These are phyloP conservation scores for Eueremaeus valkanovi DNA, from an alignment of 2,888 invertebrate species.

Conservation along the genomic window DNA sequence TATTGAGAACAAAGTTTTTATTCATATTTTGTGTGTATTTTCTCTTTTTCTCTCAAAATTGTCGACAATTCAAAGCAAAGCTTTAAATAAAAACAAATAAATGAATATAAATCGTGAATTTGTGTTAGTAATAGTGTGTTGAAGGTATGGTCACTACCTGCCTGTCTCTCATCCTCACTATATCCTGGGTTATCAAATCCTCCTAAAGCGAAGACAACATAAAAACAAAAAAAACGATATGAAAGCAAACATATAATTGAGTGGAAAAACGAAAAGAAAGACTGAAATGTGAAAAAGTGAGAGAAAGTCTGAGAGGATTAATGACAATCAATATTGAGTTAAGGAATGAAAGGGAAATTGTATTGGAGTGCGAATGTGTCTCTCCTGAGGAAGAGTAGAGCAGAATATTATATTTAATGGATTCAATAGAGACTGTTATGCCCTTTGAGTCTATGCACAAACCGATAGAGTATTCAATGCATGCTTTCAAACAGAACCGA, in stretches of 20 bases:
- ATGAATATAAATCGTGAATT: not conserved
- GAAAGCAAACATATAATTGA: conserved; percentile 13
- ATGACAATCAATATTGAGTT: not conserved
- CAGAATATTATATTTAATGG: not conserved
- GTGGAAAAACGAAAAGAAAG: conserved; percentile 27
- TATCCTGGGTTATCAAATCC: conserved; percentile 68
- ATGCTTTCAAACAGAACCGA: not conserved
- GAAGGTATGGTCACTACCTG: conserved; percentile 52
- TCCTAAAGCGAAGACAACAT: conserved; percentile 45
- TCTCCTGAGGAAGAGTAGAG: not conserved
- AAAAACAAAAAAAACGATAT: conserved; percentile 40
- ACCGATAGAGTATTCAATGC: not conserved
- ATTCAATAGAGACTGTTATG: not conserved
- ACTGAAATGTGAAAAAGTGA: not conserved
- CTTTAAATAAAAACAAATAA: not conserved
- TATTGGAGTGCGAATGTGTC: not conserved
- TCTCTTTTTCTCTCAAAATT: not conserved
- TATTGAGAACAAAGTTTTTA: no score
- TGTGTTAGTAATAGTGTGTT: conserved; percentile 41
- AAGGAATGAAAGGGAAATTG: not conserved
- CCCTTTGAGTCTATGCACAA: not conserved
- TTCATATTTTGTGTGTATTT: no score
- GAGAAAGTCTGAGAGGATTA: not conserved
- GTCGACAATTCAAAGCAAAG: not conserved
- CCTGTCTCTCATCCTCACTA: conserved; percentile 69